Evolutionary conservation across 2,113 vertebrate genomes (phyloP).

Genomic region (Embiotoca jacksoni): DNA sequence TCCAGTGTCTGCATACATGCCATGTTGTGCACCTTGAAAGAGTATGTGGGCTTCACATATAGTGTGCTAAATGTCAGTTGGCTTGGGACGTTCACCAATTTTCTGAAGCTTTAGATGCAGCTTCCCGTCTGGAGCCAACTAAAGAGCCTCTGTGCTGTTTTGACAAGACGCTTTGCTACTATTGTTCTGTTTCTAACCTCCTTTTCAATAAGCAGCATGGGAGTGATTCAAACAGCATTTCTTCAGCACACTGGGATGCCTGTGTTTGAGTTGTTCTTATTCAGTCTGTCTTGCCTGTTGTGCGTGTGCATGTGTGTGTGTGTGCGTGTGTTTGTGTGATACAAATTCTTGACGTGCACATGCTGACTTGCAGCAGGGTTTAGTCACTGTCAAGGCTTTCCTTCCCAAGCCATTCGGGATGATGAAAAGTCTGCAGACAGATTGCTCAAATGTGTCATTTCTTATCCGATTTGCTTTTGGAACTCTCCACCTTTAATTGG

Average conservation of each 20-base stretch:
- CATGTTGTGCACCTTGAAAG: conserved; percentile 38
- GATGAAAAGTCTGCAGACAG: conserved; percentile 24
- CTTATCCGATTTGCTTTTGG: not conserved
- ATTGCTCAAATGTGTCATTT: conserved; percentile 33
- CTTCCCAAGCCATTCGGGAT: not conserved
- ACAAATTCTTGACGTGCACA: not conserved
- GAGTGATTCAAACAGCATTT: conserved; percentile 52
- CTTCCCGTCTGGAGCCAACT: conserved; percentile 32
- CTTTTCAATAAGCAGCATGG: conserved; percentile 44
- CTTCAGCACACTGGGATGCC: not conserved
- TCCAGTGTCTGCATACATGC: conserved; percentile 14
- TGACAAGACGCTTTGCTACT: conserved; percentile 45
- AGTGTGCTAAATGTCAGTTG: conserved; percentile 61
- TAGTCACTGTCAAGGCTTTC: conserved; percentile 25
- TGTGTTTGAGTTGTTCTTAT: conserved; percentile 27
- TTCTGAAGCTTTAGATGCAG: conserved; percentile 34
- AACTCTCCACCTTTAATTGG: conserved; percentile 33
- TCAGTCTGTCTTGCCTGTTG: not conserved
- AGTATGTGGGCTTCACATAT: conserved; percentile 37
- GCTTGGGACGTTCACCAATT: conserved; percentile 53
- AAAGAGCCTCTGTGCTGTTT: conserved; percentile 30
- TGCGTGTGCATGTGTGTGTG: not conserved
- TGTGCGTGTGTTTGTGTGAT: not conserved
- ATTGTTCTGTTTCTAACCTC: conserved; percentile 50
- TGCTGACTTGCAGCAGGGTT: not conserved